These are phyloP conservation scores for Anguilla marmorata DNA, from an alignment of 2,797 vertebrate genomes.

Conservation along the genomic window DNA sequence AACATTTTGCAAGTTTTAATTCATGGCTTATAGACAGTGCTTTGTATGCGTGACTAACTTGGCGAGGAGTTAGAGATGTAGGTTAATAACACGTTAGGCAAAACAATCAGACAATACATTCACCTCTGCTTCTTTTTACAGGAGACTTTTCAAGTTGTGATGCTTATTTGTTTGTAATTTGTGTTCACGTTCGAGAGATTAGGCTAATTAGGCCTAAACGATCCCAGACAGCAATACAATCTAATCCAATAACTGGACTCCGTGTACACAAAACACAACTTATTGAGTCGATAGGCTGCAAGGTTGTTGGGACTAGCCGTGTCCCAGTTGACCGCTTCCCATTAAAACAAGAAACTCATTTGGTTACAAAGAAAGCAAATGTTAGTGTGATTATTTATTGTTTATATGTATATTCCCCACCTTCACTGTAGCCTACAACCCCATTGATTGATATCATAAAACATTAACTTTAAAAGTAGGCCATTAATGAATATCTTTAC, in stretches of 20 bases:
- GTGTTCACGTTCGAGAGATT: background rate
- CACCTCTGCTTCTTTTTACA: background rate
- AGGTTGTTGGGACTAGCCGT: too few relatives aligned
- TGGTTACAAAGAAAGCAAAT: too few relatives aligned
- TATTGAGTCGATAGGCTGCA: too few relatives aligned
- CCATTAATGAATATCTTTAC: background rate
- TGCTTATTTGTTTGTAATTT: background rate
- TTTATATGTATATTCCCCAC: background rate
- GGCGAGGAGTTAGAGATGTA: too few relatives aligned
- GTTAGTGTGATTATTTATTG: background rate
- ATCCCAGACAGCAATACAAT: background rate
- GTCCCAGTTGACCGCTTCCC: too few relatives aligned
- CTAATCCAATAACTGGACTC: background rate
- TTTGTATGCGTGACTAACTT: too few relatives aligned
- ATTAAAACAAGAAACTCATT: too few relatives aligned
- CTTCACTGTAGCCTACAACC: background rate
- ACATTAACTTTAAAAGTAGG: background rate
- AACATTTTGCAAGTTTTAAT: too few relatives aligned
- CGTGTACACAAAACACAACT: too few relatives aligned
- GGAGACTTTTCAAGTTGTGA: background rate
- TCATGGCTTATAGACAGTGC: too few relatives aligned
- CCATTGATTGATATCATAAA: background rate
- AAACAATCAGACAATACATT: background rate
- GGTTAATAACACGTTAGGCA: background rate
- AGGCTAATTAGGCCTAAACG: background rate